phyloP scores from a whole-genome alignment of 2,797 vertebrate genomes.

The Myotis vivesi region DNA sequence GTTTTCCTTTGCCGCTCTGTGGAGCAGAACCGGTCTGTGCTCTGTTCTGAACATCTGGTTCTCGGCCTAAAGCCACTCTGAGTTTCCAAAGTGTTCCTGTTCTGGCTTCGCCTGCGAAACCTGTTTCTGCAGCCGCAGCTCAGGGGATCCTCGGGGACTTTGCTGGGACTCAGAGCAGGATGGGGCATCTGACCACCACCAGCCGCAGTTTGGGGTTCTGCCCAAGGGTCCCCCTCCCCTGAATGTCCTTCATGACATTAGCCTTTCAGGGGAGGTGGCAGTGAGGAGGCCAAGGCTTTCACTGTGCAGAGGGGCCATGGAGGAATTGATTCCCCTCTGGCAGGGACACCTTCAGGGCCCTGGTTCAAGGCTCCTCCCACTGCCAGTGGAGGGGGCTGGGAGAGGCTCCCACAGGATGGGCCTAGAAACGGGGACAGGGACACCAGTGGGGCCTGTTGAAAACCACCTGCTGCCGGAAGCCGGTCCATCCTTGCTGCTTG shows the following conservation, averaged over 20 bases:
- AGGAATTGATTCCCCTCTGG: background rate
- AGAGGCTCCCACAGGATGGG: background rate
- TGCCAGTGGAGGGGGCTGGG: background rate
- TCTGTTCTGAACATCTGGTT: background rate
- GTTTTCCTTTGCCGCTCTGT: accelerated
- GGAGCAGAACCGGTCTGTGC: too few species aligned
- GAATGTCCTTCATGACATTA: background rate
- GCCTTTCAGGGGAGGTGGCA: background rate
- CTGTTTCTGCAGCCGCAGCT: background rate
- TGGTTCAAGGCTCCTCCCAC: background rate
- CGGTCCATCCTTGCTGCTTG: too few species aligned
- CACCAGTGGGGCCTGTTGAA: background rate
- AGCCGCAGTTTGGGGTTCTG: background rate
- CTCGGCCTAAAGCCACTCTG: background rate
- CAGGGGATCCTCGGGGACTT: background rate
- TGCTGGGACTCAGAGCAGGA: background rate
- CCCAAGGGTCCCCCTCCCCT: background rate
- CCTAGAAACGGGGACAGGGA: background rate
- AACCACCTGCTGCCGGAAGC: background rate
- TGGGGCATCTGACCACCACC: background rate
- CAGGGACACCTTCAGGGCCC: background rate
- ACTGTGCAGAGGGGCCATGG: background rate
- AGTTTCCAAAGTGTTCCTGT: background rate
- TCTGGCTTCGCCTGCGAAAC: background rate
- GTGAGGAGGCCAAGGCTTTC: background rate